Conservation (phyloP, 2,797 vertebrate genomes). For the Clarias fuscus region DNA sequence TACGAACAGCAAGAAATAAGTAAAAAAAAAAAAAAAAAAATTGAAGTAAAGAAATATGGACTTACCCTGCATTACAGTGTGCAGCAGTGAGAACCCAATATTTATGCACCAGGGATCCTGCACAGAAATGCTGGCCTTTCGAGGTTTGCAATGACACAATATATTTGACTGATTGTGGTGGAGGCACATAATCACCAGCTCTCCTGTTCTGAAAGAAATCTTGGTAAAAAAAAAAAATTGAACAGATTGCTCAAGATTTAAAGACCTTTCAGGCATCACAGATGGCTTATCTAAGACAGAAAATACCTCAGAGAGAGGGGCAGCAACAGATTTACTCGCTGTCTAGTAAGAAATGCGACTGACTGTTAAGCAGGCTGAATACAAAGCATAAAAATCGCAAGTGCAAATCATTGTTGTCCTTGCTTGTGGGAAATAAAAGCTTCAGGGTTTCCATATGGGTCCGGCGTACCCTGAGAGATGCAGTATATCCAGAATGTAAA, state of each 20-base stretch:
- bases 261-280: slow-evolving; percentile 26
- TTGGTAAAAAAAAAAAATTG: slow-evolving; percentile 27
- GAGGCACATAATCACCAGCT: slow-evolving; percentile 70
- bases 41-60: slow-evolving; percentile 1
- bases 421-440: slow-evolving; percentile 20
- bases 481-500: slow-evolving; percentile 1
- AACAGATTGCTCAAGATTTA: slow-evolving; percentile 18
- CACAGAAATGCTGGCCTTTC: slow-evolving; percentile 72
- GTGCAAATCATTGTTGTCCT: slow-evolving; percentile 6
- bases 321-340: slow-evolving; percentile 4
- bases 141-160: slow-evolving; percentile 77
- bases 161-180: slow-evolving; percentile 74
- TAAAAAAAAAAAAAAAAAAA: background rate
- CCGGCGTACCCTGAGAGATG: background rate
- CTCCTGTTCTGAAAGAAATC: slow-evolving; percentile 65
- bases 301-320: background rate
- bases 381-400: slow-evolving; percentile 29
- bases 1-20: background rate
- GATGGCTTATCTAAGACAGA: slow-evolving; percentile 22
- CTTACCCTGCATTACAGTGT: slow-evolving; percentile 76
- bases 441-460: background rate
- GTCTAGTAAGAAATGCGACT: background rate
- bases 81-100: slow-evolving; percentile 77
- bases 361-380: background rate
- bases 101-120: slow-evolving; percentile 70